Conservation (phyloP, 2,888 invertebrate genomes). For the Ormyrus rosae region DNA sequence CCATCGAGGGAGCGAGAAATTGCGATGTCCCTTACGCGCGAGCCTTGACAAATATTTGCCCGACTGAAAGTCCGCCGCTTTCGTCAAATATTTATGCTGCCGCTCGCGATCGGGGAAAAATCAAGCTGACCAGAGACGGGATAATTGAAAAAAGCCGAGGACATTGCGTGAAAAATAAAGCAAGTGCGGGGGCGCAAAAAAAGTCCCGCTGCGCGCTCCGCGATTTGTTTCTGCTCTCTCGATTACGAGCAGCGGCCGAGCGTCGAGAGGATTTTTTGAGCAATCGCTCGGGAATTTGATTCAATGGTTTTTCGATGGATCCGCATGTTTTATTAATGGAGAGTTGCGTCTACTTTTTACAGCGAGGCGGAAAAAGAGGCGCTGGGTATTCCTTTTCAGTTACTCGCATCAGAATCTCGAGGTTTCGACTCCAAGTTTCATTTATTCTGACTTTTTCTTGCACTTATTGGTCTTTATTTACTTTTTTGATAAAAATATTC, state of each 20-base stretch:
- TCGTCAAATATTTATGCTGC: constrained; percentile 49
- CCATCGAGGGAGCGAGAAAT: background rate
- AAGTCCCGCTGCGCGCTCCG: background rate
- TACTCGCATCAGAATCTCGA: too few relatives aligned
- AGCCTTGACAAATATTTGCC: constrained; percentile 33
- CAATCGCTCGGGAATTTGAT: too few relatives aligned
- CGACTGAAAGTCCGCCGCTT: constrained; percentile 27
- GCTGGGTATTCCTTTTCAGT: too few relatives aligned
- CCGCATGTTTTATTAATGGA: too few relatives aligned
- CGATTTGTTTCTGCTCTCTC: constrained; percentile 2
- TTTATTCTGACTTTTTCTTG: too few relatives aligned
- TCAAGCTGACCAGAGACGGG: background rate
- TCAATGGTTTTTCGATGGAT: too few relatives aligned
- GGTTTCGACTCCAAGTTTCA: too few relatives aligned
- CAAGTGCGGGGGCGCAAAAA: background rate
- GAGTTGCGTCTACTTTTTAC: too few relatives aligned
- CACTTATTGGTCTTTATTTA: too few relatives aligned
- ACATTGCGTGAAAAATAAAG: constrained; percentile 13
- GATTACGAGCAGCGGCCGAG: background rate
- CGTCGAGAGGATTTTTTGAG: background rate
- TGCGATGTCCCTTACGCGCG: constrained; percentile 27
- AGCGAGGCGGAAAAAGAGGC: too few relatives aligned
- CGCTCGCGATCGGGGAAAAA: too few relatives aligned
- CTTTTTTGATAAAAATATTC: too few relatives aligned
- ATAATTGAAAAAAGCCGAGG: background rate